A percentile compares a stretch with the other conserved stretches of the same genome.
These are phyloP conservation scores for Stictonetta naevosa DNA, from an alignment of 2,113 vertebrate species.

Conservation along the genomic window DNA sequence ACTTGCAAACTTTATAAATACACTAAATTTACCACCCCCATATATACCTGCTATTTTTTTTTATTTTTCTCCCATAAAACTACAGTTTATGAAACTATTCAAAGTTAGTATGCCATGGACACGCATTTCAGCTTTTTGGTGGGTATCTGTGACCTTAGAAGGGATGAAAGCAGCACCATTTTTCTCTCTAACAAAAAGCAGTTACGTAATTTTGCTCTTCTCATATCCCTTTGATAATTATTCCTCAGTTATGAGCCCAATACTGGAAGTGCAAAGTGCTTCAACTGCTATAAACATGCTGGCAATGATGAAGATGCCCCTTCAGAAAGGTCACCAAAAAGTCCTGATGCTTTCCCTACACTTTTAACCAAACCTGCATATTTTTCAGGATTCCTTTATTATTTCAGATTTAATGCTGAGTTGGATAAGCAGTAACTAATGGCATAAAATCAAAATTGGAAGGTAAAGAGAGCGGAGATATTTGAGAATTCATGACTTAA, in stretches of 20 bases:
- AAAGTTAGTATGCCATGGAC: background rate
- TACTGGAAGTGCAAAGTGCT: background rate
- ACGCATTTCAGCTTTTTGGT: background rate
- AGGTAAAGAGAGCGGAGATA: background rate
- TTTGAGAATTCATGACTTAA: background rate
- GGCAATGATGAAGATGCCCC: background rate
- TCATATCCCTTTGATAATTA: background rate
- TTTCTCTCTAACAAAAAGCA: background rate
- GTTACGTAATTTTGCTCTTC: background rate
- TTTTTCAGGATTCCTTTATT: background rate
- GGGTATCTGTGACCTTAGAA: background rate
- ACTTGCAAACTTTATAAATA: background rate
- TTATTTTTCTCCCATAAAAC: background rate
- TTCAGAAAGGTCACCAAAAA: background rate
- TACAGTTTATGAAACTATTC: background rate
- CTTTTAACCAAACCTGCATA: background rate
- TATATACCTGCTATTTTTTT: accelerated
- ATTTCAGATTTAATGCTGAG: background rate
- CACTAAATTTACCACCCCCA: too few species aligned
- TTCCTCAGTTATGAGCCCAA: background rate
- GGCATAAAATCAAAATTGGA: accelerated
- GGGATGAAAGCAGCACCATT: background rate
- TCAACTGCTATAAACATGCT: background rate
- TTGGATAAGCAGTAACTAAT: background rate
- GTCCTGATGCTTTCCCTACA: accelerated